Percentiles rank a stretch among this genome's conserved stretches.
Evolutionary conservation across 2,888 invertebrate species (phyloP).

Genomic region (Tachystola acroxantha): DNA sequence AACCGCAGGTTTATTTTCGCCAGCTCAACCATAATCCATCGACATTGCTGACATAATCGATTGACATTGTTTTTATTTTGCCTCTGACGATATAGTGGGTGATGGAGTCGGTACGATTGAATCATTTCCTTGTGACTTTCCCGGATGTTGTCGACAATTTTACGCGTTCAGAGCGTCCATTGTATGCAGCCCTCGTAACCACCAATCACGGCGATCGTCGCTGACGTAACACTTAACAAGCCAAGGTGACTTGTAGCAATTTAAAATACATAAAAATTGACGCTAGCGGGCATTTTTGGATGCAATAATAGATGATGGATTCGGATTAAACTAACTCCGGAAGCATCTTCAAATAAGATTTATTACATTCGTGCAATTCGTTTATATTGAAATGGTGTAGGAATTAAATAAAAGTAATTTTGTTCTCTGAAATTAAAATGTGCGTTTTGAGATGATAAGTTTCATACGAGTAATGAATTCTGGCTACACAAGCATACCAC

Average conservation of each 20-base stretch:
- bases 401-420: too few species aligned
- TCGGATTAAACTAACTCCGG: conserved; percentile 10
- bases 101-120: conserved; percentile 28
- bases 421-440: too few species aligned
- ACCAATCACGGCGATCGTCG: conserved; percentile 30
- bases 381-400: too few species aligned
- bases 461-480: too few species aligned
- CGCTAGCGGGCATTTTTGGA: conserved; percentile 3
- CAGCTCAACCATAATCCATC: conserved; percentile 5
- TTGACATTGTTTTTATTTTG: conserved; percentile 23
- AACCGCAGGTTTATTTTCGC: background rate
- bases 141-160: conserved; percentile 49
- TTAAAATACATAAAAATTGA: conserved; percentile 24
- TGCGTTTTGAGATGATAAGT: too few species aligned
- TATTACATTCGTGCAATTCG: background rate
- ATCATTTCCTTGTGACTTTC: conserved; percentile 48
- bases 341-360: background rate
- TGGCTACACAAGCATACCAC: too few species aligned
- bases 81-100: conserved; percentile 19
- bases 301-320: background rate
- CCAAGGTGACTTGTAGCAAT: conserved; percentile 28
- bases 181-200: conserved; percentile 42
- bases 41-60: conserved; percentile 13
- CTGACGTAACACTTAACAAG: conserved; percentile 44
- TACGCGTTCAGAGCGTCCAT: conserved; percentile 41